These are phyloP conservation scores for Synanthedon formicaeformis DNA, from an alignment of 2,888 invertebrate species.

Conservation along the genomic window DNA sequence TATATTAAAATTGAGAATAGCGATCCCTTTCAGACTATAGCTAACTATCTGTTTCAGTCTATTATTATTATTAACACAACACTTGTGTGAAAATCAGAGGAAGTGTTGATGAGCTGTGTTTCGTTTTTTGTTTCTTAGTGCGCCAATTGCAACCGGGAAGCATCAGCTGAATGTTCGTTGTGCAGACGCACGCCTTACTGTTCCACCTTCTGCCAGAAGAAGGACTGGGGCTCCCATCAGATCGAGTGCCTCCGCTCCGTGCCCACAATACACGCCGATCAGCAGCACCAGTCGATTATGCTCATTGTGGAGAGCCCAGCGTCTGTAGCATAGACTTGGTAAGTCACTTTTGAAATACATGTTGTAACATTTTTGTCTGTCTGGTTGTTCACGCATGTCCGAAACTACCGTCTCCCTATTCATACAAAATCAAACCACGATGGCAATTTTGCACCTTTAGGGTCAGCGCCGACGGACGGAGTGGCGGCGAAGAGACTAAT, in stretches of 20 bases:
- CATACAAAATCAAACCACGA: too few species aligned
- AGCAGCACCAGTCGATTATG: slow-evolving; percentile 82
- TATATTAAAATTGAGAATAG: too few species aligned
- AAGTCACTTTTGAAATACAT: background rate
- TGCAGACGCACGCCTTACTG: slow-evolving; percentile 90
- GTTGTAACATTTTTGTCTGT: too few species aligned
- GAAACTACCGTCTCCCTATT: too few species aligned
- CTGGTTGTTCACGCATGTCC: too few species aligned
- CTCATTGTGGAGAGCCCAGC: slow-evolving; percentile 83
- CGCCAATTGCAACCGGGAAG: slow-evolving; percentile 90
- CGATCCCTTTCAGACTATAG: too few species aligned
- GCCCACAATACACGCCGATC: slow-evolving; percentile 56
- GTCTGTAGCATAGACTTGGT: slow-evolving; percentile 45
- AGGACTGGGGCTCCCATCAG: slow-evolving; percentile 88
- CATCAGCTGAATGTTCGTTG: slow-evolving; percentile 87
- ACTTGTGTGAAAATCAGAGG: too few species aligned
- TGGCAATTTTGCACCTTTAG: too few species aligned
- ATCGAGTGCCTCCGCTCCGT: slow-evolving; percentile 84
- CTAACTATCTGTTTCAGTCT: too few species aligned
- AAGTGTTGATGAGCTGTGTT: background rate
- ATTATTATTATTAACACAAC: too few species aligned
- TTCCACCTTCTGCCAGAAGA: slow-evolving; percentile 90
- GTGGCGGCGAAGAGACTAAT: too few species aligned
- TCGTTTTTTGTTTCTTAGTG: slow-evolving; percentile 74
- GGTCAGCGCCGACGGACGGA: too few species aligned